Evolutionary conservation across 2,888 invertebrate species (phyloP).

Genomic region (Eumerus sabulonum): DNA sequence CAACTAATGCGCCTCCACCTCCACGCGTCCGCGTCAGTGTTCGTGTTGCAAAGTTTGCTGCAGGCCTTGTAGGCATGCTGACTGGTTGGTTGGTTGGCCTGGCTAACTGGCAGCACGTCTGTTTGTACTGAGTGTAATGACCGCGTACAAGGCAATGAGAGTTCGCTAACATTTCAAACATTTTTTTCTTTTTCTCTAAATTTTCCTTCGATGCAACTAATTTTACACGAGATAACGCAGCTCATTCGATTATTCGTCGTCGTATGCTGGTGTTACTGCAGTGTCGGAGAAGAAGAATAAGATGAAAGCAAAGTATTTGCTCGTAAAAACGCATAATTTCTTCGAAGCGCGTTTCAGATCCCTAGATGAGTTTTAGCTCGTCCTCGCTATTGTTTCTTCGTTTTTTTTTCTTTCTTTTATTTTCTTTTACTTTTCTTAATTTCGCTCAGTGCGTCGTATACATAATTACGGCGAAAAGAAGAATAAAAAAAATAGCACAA

Average conservation of each 20-base stretch:
- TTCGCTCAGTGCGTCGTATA: not conserved
- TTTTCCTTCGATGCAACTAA: conserved; percentile 48
- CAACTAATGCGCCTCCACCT: too few relatives aligned
- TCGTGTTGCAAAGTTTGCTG: conserved; percentile 10
- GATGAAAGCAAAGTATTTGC: conserved; percentile 16
- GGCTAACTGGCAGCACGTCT: conserved; percentile 6
- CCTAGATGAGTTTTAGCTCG: not conserved
- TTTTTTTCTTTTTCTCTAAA: conserved; percentile 17
- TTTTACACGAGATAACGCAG: conserved; percentile 51
- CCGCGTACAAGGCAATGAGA: conserved; percentile 66
- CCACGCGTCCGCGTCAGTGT: too few relatives aligned
- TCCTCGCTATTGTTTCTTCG: too few relatives aligned
- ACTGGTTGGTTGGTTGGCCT: conserved; percentile 22
- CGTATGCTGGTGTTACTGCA: conserved; percentile 9
- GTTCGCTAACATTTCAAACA: conserved; percentile 65
- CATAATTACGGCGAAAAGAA: conserved; percentile 16
- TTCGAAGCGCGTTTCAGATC: conserved; percentile 5
- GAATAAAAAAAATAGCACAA: conserved; percentile 37
- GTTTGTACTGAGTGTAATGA: conserved; percentile 51
- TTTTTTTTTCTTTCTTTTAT: conserved; percentile 4
- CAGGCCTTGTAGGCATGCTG: conserved; percentile 28
- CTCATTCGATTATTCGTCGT: not conserved
- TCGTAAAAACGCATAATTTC: conserved; percentile 24
- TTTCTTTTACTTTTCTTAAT: not conserved
- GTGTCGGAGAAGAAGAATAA: conserved; percentile 2